Evolutionary conservation across 2,797 vertebrate genomes (phyloP), one percentile per base, ranked within the genome.

Genomic region (Hemibagrus guttatus): DNA sequence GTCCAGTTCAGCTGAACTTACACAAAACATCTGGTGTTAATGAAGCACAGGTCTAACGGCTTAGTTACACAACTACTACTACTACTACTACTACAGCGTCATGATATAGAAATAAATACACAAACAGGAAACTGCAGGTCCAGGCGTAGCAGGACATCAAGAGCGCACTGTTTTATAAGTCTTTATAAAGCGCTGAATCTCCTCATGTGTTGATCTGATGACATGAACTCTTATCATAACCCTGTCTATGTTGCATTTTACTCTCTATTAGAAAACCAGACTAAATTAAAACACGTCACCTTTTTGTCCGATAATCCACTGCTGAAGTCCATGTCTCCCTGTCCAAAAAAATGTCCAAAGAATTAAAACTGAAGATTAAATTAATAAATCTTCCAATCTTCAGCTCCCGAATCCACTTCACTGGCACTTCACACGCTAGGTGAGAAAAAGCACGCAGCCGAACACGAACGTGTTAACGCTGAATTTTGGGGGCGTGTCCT

Each of bases 291-390:
- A 6, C 23, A 21, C 56, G n/a, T 49, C 78, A 90, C 88, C 89
- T 63, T 23, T 3, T 61, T 8, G 17, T 86, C 76, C 52, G 64
- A 21, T 23, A 74, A 74, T 46, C 54, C 69, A n/a, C 78, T 63
- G 46, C 28, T 87, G 52, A 58, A 59, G 4, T 61, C 87, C 88
- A 89, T 88, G 72, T 52, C 66, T 23, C 17, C 2, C 14, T 19
- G 64, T 75, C 8, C n/a, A 63, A 82, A 23, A 35, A 72, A 54
- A 42, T 8, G 1, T 74, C 13, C 28, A 54, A 28, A 35, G 19
- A 26, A n/a, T 59, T 26, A 46, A 17, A 81, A 7, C 35, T 35
- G 12, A n/a, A 80, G 2, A 9, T 9, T 14, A 16, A 26, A 1
- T 16, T 6, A n/a, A 81, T 8, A 59, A 26, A 71, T 46, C 84